Base-by-base conservation (phyloP, 2,113 vertebrate genomes). In the Peromyscus leucopus region DNA sequence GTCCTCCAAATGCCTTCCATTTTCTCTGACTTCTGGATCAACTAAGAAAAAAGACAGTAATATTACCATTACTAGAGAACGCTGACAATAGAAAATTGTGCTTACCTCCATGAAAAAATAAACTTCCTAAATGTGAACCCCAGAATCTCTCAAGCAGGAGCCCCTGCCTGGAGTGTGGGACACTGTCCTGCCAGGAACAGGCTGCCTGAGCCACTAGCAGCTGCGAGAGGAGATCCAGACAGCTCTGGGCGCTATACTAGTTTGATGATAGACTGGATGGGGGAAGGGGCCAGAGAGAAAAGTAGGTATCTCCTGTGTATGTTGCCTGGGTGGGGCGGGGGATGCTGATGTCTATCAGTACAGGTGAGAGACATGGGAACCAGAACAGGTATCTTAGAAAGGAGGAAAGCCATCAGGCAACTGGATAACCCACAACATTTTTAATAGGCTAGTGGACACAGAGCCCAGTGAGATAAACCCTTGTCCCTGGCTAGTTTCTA, bases 11-110 rank as follows among this genome's bases (percentile, higher is more conserved):
- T 11, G 15, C 71, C 22, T 93, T 74, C 36, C 42, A 24, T 94
- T 48, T 63, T 92, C 36, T 51, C 63, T 91, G 74, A 95, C 48
- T 87, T 94, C 65, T 65, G 36, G 69, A 39, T 24, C 48, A n/a
- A 76, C 8, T 39, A 89, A 91, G 86, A 96, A 86, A 78, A 31
- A 31, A 76, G 51, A 82, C 51, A 51, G 39, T 85, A 16, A 22
- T 26, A 39, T 71, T 12, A 6, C 12, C 8, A 5, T 15, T 28
- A 5, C 57, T 75, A 48, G 16, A n/a, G 65, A 7, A 78, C n/a
- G 36, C 51, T 42, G 55, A 39, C 33, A 5, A 2, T n/a, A 28
- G 69, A 19, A 89, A 74, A 59, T 0, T 7, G 10, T 46, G 84
- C 6, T 67, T 87, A 11, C 82, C 26, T 26, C 36, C n/a, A 59